phyloP scores from a whole-genome alignment of 2,888 invertebrate species.

The Drosophila monieri region DNA sequence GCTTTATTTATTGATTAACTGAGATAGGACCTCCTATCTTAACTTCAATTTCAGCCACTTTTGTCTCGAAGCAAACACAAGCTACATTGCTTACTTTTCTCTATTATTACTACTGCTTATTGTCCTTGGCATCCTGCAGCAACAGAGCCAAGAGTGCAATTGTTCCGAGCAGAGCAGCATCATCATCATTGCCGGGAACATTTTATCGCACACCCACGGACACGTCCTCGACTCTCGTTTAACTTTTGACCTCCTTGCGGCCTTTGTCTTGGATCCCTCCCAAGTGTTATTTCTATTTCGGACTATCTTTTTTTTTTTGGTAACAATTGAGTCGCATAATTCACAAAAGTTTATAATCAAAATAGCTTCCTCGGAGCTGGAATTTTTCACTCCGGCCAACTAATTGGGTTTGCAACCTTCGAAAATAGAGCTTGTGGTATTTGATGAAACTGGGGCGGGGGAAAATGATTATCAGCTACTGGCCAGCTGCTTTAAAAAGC shows the following conservation, averaged over 20 bases:
- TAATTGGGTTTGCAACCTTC: slow-evolving; percentile 61
- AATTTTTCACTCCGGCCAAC: slow-evolving; percentile 20
- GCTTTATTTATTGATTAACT: slow-evolving; percentile 27
- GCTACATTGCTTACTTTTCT: slow-evolving; percentile 42
- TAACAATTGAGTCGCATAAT: slow-evolving; percentile 60
- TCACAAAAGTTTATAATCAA: slow-evolving; percentile 62
- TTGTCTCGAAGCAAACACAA: slow-evolving; percentile 25
- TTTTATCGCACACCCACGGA: slow-evolving; percentile 51
- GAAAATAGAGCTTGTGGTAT: slow-evolving; percentile 28
- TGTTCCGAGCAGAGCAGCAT: slow-evolving; percentile 34
- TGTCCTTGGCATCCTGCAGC: slow-evolving; percentile 53
- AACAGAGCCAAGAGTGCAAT: slow-evolving; percentile 68
- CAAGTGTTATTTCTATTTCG: slow-evolving; percentile 26
- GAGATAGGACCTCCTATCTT: not conserved
- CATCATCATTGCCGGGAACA: slow-evolving; percentile 42
- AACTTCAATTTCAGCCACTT: slow-evolving; percentile 16
- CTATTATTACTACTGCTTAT: slow-evolving; percentile 47
- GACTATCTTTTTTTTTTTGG: slow-evolving; percentile 20
- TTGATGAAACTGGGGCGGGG: slow-evolving; percentile 29
- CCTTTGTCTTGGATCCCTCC: slow-evolving; percentile 18
- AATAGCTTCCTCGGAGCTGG: slow-evolving; percentile 15
- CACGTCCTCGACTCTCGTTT: slow-evolving; percentile 46
- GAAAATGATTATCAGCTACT: slow-evolving; percentile 36
- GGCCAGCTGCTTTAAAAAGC: slow-evolving; percentile 29
- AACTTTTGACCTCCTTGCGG: slow-evolving; percentile 44